Base-by-base conservation (phyloP, 1,140 invertebrate species). In the Drosophila parabipectinata region DNA sequence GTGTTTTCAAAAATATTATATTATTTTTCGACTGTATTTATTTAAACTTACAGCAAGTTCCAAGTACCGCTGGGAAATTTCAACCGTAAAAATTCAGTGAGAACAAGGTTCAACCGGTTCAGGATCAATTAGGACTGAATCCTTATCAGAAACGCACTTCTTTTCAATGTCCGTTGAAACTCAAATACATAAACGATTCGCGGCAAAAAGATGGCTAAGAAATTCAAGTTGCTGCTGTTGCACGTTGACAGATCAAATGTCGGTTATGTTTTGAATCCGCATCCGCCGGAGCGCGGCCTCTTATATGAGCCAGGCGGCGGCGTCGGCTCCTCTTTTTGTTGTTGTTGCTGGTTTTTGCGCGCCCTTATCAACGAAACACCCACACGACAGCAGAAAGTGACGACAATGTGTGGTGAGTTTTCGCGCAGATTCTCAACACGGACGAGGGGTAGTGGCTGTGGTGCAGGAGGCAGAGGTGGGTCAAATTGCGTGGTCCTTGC, bases 231-330 rank as follows among this genome's bases (percentile, higher is more conserved):
- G 55, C 61, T 52, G 57, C 60, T 61, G 18, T 56, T 56, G 60
- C 84, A 89, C 71, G 88, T 87, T 90, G 74, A 91, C 90, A 84
- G 90, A 85, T 90, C 82, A 81, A 81, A 81, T 90, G 90, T 91
- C 90, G 90, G 77, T 79, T 90, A 90, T 77, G 67, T 91, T 91
- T 91, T 91, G 90, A 91, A 90, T 77, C 53, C 69, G 74, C 52
- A 80, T 73, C 68, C 74, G 63, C 44, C 58, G 79, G 51, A 41
- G 48, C 76, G 45, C 54, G 72, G 74, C 73, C 68, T 80, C 81
- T 91, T 91, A 91, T 91, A 91, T 82, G 67, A 50, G 71, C 55
- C 24, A 47, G 55, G 18, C 57, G 74, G 73, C 51, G 52, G 45
- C 45, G 57, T 21, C 55, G 61, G 45, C 48, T 41, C 18, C 45